Evolutionary conservation across 2,888 invertebrate genomes (phyloP).

Genomic region (Eilema caniola): DNA sequence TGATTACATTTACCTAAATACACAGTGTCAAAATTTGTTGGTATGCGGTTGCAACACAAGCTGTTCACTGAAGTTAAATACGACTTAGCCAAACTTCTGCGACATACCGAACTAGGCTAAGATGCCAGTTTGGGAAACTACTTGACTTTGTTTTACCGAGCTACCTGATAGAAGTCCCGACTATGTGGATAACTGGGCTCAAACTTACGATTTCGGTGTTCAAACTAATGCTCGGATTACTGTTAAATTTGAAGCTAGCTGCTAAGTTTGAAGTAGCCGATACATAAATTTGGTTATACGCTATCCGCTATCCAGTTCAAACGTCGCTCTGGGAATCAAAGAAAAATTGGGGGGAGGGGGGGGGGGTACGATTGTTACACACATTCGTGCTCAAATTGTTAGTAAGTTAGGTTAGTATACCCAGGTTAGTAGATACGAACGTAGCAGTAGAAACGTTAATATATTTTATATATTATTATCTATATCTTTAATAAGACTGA

Average conservation of each 20-base stretch:
- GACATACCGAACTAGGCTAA: conserved; percentile 77
- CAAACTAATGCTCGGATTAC: conserved; percentile 22
- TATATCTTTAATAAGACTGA: neutral
- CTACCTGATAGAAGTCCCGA: conserved; percentile 47
- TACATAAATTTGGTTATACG: conserved; percentile 8
- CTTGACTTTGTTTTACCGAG: conserved; percentile 61
- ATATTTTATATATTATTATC: too few species aligned
- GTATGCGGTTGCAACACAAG: conserved; percentile 80
- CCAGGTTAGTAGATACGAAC: too few species aligned
- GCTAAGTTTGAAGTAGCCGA: conserved; percentile 11
- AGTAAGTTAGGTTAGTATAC: neutral
- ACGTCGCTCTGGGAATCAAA: conserved; percentile 14
- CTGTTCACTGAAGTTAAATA: conserved; percentile 82
- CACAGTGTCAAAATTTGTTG: conserved; percentile 82
- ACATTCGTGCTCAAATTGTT: conserved; percentile 6
- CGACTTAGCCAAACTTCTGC: conserved; percentile 80
- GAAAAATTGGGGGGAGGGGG: conserved; percentile 18
- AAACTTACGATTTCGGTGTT: conserved; percentile 34
- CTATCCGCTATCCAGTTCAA: conserved; percentile 10
- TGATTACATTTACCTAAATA: conserved; percentile 65
- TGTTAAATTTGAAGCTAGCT: conserved; percentile 6
- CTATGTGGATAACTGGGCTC: conserved; percentile 25
- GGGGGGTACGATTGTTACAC: neutral
- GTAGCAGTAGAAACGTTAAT: neutral
- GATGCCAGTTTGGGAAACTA: conserved; percentile 73